phyloP scores from a whole-genome alignment of 2,888 invertebrate species.

The Yponomeuta sedellus region DNA sequence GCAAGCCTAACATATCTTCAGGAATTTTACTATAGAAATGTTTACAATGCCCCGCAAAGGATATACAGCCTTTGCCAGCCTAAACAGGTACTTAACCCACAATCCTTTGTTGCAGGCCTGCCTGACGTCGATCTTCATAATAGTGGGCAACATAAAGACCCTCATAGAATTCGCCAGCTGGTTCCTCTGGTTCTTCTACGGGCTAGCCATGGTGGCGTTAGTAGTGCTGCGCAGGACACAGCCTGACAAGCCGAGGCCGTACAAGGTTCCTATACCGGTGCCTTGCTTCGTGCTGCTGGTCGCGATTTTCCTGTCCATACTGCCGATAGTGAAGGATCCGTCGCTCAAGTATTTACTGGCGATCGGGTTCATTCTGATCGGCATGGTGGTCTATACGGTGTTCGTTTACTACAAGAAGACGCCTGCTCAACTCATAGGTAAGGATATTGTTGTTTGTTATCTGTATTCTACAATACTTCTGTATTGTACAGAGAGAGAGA shows the following conservation, averaged over 20 bases:
- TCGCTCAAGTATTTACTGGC: slow-evolving; percentile 86
- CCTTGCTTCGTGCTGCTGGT: slow-evolving; percentile 83
- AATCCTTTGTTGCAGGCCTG: slow-evolving; percentile 68
- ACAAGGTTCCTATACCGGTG: slow-evolving; percentile 83
- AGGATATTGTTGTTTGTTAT: slow-evolving; percentile 38
- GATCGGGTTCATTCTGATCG: slow-evolving; percentile 81
- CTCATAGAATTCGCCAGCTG: slow-evolving; percentile 92
- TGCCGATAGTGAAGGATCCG: slow-evolving; percentile 86
- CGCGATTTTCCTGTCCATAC: slow-evolving; percentile 82
- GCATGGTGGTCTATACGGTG: slow-evolving; percentile 82
- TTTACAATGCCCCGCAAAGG: too few relatives aligned
- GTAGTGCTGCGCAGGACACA: slow-evolving; percentile 83
- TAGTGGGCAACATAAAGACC: slow-evolving; percentile 83
- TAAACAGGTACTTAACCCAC: background rate
- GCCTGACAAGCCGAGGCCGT: slow-evolving; percentile 81
- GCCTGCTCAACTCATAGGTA: slow-evolving; percentile 79
- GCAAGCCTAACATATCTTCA: too few relatives aligned
- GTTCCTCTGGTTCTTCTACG: slow-evolving; percentile 92
- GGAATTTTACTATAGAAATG: too few relatives aligned
- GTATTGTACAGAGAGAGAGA: too few relatives aligned
- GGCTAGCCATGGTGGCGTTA: slow-evolving; percentile 86
- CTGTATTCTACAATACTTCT: too few relatives aligned
- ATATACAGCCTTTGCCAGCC: too few relatives aligned
- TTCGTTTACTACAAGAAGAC: slow-evolving; percentile 83
- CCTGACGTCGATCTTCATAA: slow-evolving; percentile 82